Percentiles rank a stretch among this genome's conserved stretches.
Conservation (phyloP, 2,888 invertebrate genomes). For the Morpho deidamia region DNA sequence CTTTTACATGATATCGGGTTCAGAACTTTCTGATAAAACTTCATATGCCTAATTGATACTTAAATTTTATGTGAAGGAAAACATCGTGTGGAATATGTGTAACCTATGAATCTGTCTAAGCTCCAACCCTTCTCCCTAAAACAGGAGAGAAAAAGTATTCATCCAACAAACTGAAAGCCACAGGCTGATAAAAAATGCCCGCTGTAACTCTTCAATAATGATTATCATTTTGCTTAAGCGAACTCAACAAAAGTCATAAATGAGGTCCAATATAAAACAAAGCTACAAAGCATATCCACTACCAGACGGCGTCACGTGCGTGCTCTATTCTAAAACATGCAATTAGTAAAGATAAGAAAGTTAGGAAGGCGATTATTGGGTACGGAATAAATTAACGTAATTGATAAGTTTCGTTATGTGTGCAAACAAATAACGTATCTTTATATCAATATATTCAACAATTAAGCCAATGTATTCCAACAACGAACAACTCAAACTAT, state of each 20-base stretch:
- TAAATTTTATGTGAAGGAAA: no score
- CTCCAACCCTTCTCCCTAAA: no score
- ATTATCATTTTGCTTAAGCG: no score
- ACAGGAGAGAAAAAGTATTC: no score
- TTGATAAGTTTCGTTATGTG: background rate
- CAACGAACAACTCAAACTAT: slow-evolving; percentile 16
- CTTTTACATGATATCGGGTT: no score
- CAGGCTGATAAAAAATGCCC: no score
- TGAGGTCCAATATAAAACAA: background rate
- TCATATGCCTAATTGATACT: no score
- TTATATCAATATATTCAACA: background rate
- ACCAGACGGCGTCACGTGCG: slow-evolving; percentile 3
- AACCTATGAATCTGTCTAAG: no score
- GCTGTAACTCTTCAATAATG: no score
- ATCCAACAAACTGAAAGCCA: no score
- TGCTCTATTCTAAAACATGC: slow-evolving; percentile 7
- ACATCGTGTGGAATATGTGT: no score
- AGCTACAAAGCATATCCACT: slow-evolving; percentile 11
- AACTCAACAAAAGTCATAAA: background rate
- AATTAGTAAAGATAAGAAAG: slow-evolving; percentile 14
- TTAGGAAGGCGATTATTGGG: slow-evolving; percentile 6
- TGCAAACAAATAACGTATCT: background rate
- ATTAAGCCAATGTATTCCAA: slow-evolving; percentile 17
- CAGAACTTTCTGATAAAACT: no score
- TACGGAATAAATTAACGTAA: slow-evolving; percentile 11